Percentiles rank a stretch among this genome's conserved stretches.
These are phyloP conservation scores for Umimayanthus chanpuru DNA, from an alignment of 92 coral and sea anemone genomes.

Conservation along the genomic window DNA sequence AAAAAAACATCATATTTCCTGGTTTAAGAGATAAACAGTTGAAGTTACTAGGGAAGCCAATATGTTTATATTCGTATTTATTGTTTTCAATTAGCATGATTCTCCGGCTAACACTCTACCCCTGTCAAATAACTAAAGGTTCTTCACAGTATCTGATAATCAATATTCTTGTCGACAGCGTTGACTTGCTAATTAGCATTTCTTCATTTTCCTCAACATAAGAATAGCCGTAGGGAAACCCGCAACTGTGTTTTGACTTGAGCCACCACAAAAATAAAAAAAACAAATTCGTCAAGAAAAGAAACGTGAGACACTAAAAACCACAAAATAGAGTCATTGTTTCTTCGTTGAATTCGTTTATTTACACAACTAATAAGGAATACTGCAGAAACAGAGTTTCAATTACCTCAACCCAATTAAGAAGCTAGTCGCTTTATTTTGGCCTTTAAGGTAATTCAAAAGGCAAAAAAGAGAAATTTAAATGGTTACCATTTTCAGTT, in stretches of 20 bases:
- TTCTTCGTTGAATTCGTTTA: constrained; percentile 5
- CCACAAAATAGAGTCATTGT: constrained; percentile 28
- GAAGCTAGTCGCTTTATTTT: neutral
- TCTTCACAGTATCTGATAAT: neutral
- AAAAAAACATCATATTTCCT: neutral
- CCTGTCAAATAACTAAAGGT: neutral
- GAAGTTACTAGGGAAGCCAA: neutral
- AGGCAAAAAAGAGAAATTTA: neutral
- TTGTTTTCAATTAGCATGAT: neutral
- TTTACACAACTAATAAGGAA: constrained; percentile 41
- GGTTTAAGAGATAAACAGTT: neutral
- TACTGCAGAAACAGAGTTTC: neutral
- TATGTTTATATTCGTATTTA: neutral
- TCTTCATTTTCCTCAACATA: neutral
- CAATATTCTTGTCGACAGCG: neutral
- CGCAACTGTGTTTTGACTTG: neutral
- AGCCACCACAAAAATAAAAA: neutral
- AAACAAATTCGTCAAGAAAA: constrained; percentile 14
- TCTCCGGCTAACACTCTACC: neutral
- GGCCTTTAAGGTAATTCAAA: neutral
- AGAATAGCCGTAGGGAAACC: constrained; percentile 3
- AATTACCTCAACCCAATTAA: neutral
- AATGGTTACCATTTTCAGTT: neutral
- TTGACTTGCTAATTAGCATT: constrained; percentile 17
- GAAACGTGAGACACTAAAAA: neutral